phyloP scores from a whole-genome alignment of 2,113 vertebrate species.

The Rhinopomastus cyanomelas region DNA sequence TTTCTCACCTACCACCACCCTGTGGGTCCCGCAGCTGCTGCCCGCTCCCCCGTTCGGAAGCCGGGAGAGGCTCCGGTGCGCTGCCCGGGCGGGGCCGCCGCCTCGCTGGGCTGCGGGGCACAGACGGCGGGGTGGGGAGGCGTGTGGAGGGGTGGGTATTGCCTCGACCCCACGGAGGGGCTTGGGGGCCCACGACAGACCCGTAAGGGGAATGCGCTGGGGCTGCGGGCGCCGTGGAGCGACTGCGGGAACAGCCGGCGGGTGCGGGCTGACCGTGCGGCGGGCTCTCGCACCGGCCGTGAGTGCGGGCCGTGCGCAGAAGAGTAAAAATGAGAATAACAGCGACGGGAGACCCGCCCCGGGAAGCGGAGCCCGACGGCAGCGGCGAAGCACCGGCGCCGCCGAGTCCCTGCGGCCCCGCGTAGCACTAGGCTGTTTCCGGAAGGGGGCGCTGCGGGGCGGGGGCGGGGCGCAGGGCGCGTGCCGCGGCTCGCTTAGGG shows the following conservation, averaged over 20 bases:
- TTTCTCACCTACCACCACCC: rapidly evolving
- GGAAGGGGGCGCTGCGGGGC: not conserved
- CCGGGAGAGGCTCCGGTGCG: not conserved
- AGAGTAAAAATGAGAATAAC: no score
- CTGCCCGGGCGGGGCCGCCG: not conserved
- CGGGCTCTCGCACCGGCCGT: not conserved
- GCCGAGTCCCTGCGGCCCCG: not conserved
- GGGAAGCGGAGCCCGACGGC: not conserved
- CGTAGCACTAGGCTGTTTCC: not conserved
- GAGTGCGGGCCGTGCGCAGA: no score
- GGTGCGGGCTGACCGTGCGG: not conserved
- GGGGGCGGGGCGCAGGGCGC: constrained; percentile 16
- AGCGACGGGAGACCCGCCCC: no score
- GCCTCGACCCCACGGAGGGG: not conserved
- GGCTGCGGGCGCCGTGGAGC: not conserved
- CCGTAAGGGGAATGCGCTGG: not conserved
- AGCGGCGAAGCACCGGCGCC: not conserved
- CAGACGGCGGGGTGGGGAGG: not conserved
- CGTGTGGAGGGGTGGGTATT: not conserved
- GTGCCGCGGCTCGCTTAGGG: constrained; percentile 36
- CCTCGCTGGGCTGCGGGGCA: not conserved
- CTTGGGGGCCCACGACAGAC: not conserved
- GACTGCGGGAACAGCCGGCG: not conserved
- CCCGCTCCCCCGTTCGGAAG: not conserved
- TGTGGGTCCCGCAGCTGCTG: not conserved